These are phyloP conservation scores for Microtus obscurus DNA, from an alignment of 2,797 vertebrate genomes.

Conservation along the genomic window DNA sequence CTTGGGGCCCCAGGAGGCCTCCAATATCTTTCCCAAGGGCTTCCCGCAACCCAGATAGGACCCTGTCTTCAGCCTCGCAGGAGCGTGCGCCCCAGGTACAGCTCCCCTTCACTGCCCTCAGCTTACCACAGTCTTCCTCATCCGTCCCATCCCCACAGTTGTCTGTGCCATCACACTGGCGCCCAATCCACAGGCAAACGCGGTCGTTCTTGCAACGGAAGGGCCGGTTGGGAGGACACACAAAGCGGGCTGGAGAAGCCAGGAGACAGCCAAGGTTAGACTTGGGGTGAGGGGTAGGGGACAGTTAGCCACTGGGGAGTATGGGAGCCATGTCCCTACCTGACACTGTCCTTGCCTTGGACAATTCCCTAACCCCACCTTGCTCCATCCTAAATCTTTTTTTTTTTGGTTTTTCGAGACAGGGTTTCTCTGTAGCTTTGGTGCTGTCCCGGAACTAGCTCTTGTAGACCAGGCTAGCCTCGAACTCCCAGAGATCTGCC, in stretches of 20 bases:
- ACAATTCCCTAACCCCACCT: not conserved
- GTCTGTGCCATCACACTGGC: constrained; percentile 94
- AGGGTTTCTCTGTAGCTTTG: no score
- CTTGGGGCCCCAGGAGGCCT: no score
- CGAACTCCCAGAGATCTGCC: no score
- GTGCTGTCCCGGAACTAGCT: no score
- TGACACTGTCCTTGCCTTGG: rapidly evolving
- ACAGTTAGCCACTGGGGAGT: not conserved
- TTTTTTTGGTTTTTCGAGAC: no score
- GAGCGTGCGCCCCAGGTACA: no score
- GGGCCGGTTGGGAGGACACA: constrained; percentile 95
- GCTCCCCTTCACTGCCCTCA: not conserved
- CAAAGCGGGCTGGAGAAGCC: constrained; percentile 88
- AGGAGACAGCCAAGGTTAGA: constrained; percentile 68
- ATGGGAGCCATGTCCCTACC: not conserved
- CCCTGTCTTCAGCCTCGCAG: not conserved
- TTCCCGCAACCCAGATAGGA: not conserved
- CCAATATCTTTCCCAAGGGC: not conserved
- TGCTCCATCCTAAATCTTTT: not conserved
- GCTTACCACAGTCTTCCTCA: constrained; percentile 95
- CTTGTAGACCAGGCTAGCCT: no score
- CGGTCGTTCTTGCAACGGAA: constrained; percentile 97
- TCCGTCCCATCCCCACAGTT: constrained; percentile 96
- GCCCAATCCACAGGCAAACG: constrained; percentile 93
- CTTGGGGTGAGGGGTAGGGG: constrained; percentile 11